phyloP scores from a whole-genome alignment of 2,113 vertebrate species.

The Varanus salvator region DNA sequence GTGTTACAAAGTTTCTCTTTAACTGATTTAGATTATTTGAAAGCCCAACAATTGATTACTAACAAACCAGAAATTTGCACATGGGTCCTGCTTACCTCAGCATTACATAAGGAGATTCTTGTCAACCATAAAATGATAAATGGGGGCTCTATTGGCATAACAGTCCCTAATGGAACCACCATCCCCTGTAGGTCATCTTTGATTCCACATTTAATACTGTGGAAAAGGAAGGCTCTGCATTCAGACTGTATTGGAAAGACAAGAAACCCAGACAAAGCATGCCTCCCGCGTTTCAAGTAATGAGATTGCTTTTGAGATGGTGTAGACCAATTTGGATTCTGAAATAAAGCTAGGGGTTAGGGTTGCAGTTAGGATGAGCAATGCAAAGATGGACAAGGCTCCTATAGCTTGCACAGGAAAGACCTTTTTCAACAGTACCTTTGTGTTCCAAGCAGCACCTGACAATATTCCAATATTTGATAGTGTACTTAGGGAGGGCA shows the following conservation, averaged over 20 bases:
- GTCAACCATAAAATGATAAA: slow-evolving; percentile 2
- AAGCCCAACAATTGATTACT: background rate
- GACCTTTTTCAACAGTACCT: background rate
- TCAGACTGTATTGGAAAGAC: background rate
- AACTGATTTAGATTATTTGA: slow-evolving; percentile 10
- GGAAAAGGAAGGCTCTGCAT: background rate
- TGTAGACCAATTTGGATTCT: background rate
- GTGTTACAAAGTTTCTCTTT: background rate
- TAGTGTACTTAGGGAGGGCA: background rate
- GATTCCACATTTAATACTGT: background rate
- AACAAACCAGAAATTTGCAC: background rate
- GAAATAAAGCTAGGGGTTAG: background rate
- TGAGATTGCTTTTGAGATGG: background rate
- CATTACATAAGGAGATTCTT: background rate
- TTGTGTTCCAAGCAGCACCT: background rate
- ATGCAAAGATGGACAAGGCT: background rate
- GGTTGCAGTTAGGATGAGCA: background rate
- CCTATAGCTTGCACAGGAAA: background rate
- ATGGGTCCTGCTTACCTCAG: background rate
- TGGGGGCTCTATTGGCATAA: background rate
- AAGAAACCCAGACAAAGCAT: background rate
- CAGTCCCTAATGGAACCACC: background rate
- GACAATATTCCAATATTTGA: background rate
- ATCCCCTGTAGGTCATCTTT: background rate
- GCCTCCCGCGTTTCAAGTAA: background rate